Evolutionary conservation across 2,113 vertebrate species (phyloP), one percentile per base, ranked within the genome.

Genomic region (Rostratula benghalensis): DNA sequence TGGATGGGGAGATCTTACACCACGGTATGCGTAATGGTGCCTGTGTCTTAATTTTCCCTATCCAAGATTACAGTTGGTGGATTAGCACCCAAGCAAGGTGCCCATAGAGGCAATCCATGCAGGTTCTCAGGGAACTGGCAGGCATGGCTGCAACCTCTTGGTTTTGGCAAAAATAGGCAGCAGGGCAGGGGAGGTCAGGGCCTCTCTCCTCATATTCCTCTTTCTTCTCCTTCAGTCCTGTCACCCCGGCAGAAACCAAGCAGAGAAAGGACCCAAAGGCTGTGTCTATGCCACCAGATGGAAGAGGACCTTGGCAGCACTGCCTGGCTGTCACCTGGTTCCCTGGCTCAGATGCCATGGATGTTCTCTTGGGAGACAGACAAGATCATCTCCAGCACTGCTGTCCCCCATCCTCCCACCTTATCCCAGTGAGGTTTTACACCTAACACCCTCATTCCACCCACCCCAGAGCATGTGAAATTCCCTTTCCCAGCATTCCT

Each of bases 111-210:
- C 7, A 41, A 80, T 28, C 7, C 5, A 3, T 56, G 67, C 95
- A 96, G 76, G 93, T 87, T 93, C 92, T 95, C 75, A 37, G 80
- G 90, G 93, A 95, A 86, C 83, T 91, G 79, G 31, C 57, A 89
- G 68, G 89, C 89, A 94, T 14, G 11, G 78, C 73, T 83, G 54
- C 10, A 57, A 84, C 92, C 76, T 90, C 84, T 89, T 53, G 57
- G 81, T 67, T 86, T 65, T 71, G 68, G 21, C 74, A 93, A 96
- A 94, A 96, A 93, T 75, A 96, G 95, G 87, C 20, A 80, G 75
- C 39, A 71, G 63, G 28, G 27, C 53, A 67, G 65, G 45, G 56
- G 43, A 86, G 30, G n/a, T n/a, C n/a, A n/a, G n/a, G n/a, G 7
- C 30, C 19, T 59, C 31, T 59, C 19, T 57, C 45, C 24, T 60